Conservation (phyloP, 1,140 invertebrate genomes). For the Augochlora pura region DNA sequence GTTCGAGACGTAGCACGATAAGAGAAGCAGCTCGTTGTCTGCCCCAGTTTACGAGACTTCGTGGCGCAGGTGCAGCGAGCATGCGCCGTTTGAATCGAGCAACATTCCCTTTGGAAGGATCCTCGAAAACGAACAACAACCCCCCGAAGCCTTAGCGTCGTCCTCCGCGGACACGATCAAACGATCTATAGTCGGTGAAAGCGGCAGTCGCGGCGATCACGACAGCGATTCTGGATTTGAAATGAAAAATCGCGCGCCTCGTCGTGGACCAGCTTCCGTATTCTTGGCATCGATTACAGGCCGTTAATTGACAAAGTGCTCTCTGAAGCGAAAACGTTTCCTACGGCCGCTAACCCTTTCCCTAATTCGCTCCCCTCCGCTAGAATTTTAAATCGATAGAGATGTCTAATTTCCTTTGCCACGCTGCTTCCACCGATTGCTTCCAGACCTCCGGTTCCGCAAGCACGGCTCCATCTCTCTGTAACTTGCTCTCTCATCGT, state of each 20-base stretch:
- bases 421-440: not conserved
- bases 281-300: slow-evolving; percentile 11
- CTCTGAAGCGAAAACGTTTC: slow-evolving; percentile 9
- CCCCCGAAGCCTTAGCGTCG: not conserved
- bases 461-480: not conserved
- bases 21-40: slow-evolving; percentile 29
- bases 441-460: not conserved
- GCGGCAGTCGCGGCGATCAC: not conserved
- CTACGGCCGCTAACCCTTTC: not conserved
- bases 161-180: not conserved
- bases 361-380: not conserved
- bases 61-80: not conserved
- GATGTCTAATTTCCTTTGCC: not conserved
- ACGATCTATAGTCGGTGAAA: not conserved
- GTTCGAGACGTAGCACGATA: slow-evolving; percentile 21
- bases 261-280: no score
- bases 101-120: not conserved
- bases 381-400: slow-evolving; percentile 2
- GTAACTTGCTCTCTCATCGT: not conserved
- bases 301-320: slow-evolving; percentile 9
- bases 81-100: not conserved
- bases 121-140: slow-evolving; percentile 10
- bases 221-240: not conserved
- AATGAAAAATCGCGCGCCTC: not conserved
- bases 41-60: slow-evolving; percentile 29